phyloP scores from a whole-genome alignment of 2,113 vertebrate species.

The Tonatia bakeri region DNA sequence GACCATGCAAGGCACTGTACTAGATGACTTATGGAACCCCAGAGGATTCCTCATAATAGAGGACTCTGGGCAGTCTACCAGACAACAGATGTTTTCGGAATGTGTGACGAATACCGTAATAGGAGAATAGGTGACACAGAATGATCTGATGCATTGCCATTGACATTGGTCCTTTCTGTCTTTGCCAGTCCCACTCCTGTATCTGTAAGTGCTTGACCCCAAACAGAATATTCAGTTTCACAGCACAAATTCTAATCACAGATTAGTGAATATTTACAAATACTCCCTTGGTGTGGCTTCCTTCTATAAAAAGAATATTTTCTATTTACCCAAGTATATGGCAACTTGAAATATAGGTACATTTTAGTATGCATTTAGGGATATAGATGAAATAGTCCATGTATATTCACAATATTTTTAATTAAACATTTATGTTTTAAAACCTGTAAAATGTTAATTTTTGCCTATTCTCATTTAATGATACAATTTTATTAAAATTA shows the following conservation, averaged over 20 bases:
- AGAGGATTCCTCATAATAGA: not conserved
- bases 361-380: not conserved
- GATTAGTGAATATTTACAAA: not conserved
- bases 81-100: not conserved
- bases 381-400: not conserved
- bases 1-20: not conserved
- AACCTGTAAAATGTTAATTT: not conserved
- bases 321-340: not conserved
- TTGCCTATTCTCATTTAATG: not conserved
- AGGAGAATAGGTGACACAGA: not conserved
- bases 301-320: not conserved
- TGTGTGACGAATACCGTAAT: not conserved
- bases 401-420: not conserved
- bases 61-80: not conserved
- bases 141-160: not conserved
- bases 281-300: not conserved
- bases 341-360: not conserved
- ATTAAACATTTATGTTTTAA: not conserved
- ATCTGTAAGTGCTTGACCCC: not conserved
- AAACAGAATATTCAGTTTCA: not conserved
- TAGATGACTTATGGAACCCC: not conserved
- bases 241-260: not conserved
- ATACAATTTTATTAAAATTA: not conserved
- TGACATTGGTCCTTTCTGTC: not conserved
- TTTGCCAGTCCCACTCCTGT: not conserved